Evolutionary conservation across 2,888 invertebrate species (phyloP), one percentile per base, ranked within the genome.

Genomic region (Drosophila sordidula): DNA sequence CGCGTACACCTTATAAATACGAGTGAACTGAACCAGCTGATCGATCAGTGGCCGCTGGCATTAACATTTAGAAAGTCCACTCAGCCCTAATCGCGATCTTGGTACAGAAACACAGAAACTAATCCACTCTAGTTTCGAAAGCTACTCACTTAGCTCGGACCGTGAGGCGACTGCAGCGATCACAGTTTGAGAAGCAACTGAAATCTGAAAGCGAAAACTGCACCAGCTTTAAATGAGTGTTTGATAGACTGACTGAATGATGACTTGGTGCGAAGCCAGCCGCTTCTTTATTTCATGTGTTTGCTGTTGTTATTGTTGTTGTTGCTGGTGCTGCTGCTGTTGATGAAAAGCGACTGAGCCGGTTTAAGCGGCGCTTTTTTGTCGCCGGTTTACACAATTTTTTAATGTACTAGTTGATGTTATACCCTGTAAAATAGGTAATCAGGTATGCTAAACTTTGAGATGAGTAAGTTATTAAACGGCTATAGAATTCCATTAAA

Each of bases 171-270:
- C 84, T 63, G 81, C 45, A 52, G 29, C 8, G 76, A 51, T 12
- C 66, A 58, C 38, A 57, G 79, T 61, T 78, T 67, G 38, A 74
- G 72, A 78, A 72, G 72, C 75, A 70, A 83, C 87, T 83, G 67
- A 70, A 70, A 47, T 67, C 77, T 70, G 67, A 64, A 76, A 64
- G 50, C 58, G 39, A 70, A 71, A 61, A 54, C 38, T 46, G 62
- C 55, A 50, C 2, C 54, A 62, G 44, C 46, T 67, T 57, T 59
- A 39, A 61, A 29, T 54, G 66, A 50, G 69, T 51, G 63, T 29
- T 59, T 54, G 52, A 47, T 36, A 16, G 26, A 54, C 42, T 38
- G 14, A 16, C 44, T 26, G 65, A 59, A 34, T 32, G 38, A 26
- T 32, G 47, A 39, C 46, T 50, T 8, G 9, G 3, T 8, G 29